Percentiles rank a stretch among this genome's conserved stretches.
phyloP scores from a whole-genome alignment of 2,888 invertebrate genomes.

The Nebria salina region DNA sequence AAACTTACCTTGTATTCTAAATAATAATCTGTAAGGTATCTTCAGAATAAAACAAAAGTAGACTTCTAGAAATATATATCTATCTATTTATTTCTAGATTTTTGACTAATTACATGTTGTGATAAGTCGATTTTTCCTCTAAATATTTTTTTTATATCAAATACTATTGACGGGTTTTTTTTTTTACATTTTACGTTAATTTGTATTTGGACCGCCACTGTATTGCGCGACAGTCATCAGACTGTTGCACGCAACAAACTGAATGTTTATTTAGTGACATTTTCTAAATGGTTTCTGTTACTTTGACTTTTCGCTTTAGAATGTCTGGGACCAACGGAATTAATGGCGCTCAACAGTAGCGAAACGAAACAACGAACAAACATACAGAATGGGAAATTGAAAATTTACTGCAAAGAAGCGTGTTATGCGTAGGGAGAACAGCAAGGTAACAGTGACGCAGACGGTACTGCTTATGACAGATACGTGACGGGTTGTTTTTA shows the following conservation, averaged over 20 bases:
- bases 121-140: no score
- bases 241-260: slow-evolving; percentile 26
- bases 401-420: slow-evolving; percentile 28
- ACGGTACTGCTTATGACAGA: slow-evolving; percentile 31
- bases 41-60: no score
- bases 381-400: slow-evolving; percentile 28
- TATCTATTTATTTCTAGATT: no score
- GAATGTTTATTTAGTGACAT: slow-evolving; percentile 45
- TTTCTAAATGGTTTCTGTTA: slow-evolving; percentile 44
- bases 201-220: no score
- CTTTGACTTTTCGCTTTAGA: slow-evolving; percentile 35
- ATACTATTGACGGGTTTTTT: no score
- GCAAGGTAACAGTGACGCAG: neutral
- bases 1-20: neutral
- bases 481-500: slow-evolving; percentile 4
- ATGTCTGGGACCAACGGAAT: slow-evolving; percentile 13
- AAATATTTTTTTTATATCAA: no score
- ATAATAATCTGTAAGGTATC: no score
- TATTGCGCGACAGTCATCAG: neutral
- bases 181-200: no score
- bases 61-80: no score
- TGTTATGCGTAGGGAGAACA: neutral
- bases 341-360: slow-evolving; percentile 23
- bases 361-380: neutral
- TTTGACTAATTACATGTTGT: no score